Evolutionary conservation across 2,113 vertebrate species (phyloP), one percentile per base, ranked within the genome.

Genomic region (Rhynchopsitta pachyrhyncha): DNA sequence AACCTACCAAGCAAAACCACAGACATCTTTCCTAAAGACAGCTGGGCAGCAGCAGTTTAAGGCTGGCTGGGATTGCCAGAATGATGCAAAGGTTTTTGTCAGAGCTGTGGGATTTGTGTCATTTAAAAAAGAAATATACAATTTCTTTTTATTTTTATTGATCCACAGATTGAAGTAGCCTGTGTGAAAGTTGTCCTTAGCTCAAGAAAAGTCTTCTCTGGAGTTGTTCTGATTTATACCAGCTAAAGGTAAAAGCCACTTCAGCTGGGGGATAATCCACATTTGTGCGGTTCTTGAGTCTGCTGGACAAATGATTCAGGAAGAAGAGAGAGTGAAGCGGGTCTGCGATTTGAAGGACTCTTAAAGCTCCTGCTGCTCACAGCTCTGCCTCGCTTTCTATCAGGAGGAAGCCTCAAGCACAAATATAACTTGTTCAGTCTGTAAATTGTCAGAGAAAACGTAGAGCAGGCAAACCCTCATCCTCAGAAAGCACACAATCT

Each of bases 31-130:
- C 47, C 47, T 25, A 23, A 89, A 89, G 50, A 68, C 27, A 71
- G 66, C 42, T 37, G 52, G 39, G 49, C 46, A 91, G 46, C 17
- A n/a, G 1, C 17, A 75, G 44, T 78, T 86, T 60, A 79, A 89
- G 18, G 76, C 68, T 81, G 49, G 7, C n/a, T 92, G 67, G 60
- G 18, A 70, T 71, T 92, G 37, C 31, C 27, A 15, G 44, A 88
- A 29, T 29, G 53, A 70, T 47, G 67, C 55, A 89, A 84, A 75
- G 89, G 73, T 75, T 86, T 83, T 50, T 55, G 77, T 78, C 77
- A 95, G 69, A 92, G 35, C 52, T 71, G 19, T 50, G 52, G 47
- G 86, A 93, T 95, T 97, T 81, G n/a, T 83, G 95, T 60, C 44
- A 15, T 59, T 81, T 49, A 11, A 59, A 90, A 91, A 70, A 84